Percentiles rank a stretch among this genome's conserved stretches.
phyloP scores from a whole-genome alignment of 2,888 invertebrate species.

The Noctua pronuba region DNA sequence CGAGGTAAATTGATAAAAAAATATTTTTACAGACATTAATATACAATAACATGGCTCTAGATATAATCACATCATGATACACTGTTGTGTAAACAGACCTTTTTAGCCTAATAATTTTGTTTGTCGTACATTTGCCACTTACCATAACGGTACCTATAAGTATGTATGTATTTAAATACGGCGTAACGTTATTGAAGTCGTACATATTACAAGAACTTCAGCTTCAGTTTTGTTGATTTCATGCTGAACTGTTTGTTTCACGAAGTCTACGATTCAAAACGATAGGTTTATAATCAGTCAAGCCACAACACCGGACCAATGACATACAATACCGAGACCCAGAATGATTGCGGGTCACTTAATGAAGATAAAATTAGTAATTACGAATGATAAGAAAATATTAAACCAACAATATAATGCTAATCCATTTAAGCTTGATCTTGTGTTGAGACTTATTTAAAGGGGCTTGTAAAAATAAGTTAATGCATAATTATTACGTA shows the following conservation, averaged over 20 bases:
- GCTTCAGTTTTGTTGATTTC: constrained; percentile 47
- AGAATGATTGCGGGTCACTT: constrained; percentile 80
- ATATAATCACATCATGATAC: constrained; percentile 28
- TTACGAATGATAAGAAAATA: constrained; percentile 75
- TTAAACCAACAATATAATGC: constrained; percentile 73
- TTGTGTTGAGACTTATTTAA: constrained; percentile 35
- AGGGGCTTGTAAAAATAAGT: constrained; percentile 13
- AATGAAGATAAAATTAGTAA: constrained; percentile 78
- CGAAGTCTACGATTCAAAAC: constrained; percentile 52
- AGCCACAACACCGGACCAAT: constrained; percentile 75
- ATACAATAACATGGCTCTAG: constrained; percentile 26
- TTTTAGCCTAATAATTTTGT: constrained; percentile 18
- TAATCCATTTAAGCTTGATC: constrained; percentile 67
- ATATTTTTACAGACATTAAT: constrained; percentile 8
- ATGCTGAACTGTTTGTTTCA: constrained; percentile 46
- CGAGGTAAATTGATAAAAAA: constrained; percentile 79
- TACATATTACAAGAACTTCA: constrained; percentile 21
- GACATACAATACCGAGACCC: constrained; percentile 78
- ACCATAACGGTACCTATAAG: constrained; percentile 33
- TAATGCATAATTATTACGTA: constrained; percentile 36
- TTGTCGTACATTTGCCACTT: constrained; percentile 33
- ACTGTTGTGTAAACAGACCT: constrained; percentile 45
- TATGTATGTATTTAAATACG: constrained; percentile 33
- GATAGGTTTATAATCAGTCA: constrained; percentile 65
- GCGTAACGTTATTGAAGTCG: constrained; percentile 37